Conservation (phyloP, 2,797 vertebrate species). For the Florisuga fusca region DNA sequence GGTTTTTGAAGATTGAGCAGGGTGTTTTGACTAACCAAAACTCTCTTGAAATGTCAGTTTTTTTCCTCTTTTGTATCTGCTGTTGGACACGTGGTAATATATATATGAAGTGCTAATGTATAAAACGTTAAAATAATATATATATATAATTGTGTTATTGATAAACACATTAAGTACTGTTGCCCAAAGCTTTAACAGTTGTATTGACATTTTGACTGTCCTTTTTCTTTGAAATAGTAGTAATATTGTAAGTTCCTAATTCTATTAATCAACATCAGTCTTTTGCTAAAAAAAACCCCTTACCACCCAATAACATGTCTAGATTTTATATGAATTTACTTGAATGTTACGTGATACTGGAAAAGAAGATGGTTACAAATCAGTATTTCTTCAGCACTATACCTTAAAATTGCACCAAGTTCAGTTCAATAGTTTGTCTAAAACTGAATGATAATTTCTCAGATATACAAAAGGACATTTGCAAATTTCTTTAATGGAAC, state of each 20-base stretch:
- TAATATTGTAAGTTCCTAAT: neutral
- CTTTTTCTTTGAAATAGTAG: neutral
- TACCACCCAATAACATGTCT: neutral
- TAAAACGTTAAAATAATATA: neutral
- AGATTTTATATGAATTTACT: neutral
- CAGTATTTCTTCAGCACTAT: neutral
- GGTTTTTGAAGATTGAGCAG: constrained; percentile 8
- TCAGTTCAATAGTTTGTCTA: neutral
- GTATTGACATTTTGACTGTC: neutral
- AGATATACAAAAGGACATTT: neutral
- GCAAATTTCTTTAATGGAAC: neutral
- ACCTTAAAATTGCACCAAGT: neutral
- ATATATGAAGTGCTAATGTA: neutral
- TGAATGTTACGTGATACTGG: neutral
- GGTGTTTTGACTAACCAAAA: neutral
- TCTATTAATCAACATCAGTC: neutral
- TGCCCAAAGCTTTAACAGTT: neutral
- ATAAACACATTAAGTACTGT: neutral
- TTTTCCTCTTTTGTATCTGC: neutral
- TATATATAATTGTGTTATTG: neutral
- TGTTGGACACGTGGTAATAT: neutral
- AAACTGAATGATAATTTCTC: neutral
- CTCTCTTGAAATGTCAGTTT: neutral
- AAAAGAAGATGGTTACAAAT: neutral
- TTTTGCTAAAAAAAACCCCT: neutral